Evolutionary conservation across 2,888 invertebrate species (phyloP).

Genomic region (Nomada goodeniana): DNA sequence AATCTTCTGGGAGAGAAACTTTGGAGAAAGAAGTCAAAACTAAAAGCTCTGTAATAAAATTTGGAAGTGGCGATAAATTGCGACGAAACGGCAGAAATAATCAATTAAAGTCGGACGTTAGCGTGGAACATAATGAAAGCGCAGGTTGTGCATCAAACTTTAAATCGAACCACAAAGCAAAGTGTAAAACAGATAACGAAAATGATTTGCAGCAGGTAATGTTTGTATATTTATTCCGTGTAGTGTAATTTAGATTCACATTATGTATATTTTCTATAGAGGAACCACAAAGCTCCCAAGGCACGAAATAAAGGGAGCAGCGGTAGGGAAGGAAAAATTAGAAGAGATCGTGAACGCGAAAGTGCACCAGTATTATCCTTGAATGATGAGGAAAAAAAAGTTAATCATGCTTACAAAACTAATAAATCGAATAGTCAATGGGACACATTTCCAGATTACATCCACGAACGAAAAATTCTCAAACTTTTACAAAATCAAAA

Average conservation of each 20-base stretch:
- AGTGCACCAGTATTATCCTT: background rate
- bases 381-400: background rate
- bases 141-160: background rate
- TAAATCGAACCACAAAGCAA: background rate
- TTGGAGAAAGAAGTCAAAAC: background rate
- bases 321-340: background rate
- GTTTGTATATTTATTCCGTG: too few species aligned
- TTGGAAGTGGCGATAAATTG: background rate
- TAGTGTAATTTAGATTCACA: background rate
- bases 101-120: background rate
- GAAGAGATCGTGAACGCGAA: background rate
- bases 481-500: constrained; percentile 84
- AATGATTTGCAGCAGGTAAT: constrained; percentile 1
- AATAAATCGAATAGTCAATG: constrained; percentile 25
- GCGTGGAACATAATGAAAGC: background rate
- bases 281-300: background rate
- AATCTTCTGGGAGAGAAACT: background rate
- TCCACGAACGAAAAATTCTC: constrained; percentile 85
- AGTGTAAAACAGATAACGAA: background rate
- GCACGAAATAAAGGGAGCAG: background rate
- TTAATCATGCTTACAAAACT: background rate
- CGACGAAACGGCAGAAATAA: background rate
- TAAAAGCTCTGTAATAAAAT: background rate
- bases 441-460: constrained; percentile 84
- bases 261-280: background rate